Evolutionary conservation across 2,888 invertebrate species (phyloP).

Genomic region (Sericinus montela): DNA sequence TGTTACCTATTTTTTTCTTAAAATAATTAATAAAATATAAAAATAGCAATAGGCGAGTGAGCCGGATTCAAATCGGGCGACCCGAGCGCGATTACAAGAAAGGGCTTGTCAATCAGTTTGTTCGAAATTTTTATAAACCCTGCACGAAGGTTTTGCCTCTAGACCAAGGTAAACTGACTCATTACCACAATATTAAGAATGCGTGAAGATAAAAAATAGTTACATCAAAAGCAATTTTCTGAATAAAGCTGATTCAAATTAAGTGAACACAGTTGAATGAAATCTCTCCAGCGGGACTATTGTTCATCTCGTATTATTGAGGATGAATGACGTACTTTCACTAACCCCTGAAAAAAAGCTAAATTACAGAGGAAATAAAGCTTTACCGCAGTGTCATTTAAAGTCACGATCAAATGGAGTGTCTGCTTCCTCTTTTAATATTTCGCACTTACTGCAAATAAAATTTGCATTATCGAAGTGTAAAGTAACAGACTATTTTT

Average conservation of each 20-base stretch:
- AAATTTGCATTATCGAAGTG: not conserved
- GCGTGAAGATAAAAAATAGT: too few species aligned
- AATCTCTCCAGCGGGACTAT: slow-evolving; percentile 2
- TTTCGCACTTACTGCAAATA: not conserved
- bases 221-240: not conserved
- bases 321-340: not conserved
- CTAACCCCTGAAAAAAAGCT: not conserved
- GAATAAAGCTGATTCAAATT: slow-evolving; percentile 4
- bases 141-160: too few species aligned
- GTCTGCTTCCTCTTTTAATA: too few species aligned
- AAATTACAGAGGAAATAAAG: not conserved
- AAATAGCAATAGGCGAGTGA: too few species aligned
- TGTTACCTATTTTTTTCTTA: too few species aligned
- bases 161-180: too few species aligned
- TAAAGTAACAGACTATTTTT: not conserved
- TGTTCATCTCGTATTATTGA: slow-evolving; percentile 6
- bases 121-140: too few species aligned
- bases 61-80: too few species aligned
- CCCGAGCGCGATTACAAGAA: too few species aligned
- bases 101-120: too few species aligned
- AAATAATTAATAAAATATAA: too few species aligned
- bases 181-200: too few species aligned
- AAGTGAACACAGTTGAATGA: slow-evolving; percentile 7
- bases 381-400: not conserved
- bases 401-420: not conserved